Percentiles rank a stretch among this genome's conserved stretches.
Conservation (phyloP, 2,888 invertebrate species). For the Drosophila cracens region DNA sequence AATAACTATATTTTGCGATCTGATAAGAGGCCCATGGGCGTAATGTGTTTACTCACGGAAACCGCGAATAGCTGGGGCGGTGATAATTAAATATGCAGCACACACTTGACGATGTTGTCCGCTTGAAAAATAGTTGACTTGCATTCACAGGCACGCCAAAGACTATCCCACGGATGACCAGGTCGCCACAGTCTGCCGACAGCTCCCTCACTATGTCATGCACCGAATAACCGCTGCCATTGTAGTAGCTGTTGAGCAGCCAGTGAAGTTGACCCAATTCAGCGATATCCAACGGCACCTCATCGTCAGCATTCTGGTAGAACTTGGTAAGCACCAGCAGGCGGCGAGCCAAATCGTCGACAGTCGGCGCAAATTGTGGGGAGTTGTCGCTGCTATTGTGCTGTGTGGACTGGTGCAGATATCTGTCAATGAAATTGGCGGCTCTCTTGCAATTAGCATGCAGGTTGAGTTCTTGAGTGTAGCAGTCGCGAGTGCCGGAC, state of each 20-base stretch:
- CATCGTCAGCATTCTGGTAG: constrained; percentile 69
- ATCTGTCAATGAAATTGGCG: constrained; percentile 52
- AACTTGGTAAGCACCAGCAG: constrained; percentile 75
- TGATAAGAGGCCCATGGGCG: not conserved
- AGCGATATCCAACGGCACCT: constrained; percentile 40
- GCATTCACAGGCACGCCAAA: constrained; percentile 69
- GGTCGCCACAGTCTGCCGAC: constrained; percentile 77
- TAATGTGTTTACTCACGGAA: constrained; percentile 61
- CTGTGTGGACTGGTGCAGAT: constrained; percentile 59
- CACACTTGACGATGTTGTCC: constrained; percentile 77
- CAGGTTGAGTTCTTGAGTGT: constrained; percentile 14
- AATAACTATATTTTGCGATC: not conserved
- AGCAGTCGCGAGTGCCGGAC: not conserved
- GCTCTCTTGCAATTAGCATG: constrained; percentile 53
- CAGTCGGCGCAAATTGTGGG: constrained; percentile 43
- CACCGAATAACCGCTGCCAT: constrained; percentile 74
- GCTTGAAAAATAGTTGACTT: constrained; percentile 66
- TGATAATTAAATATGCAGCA: constrained; percentile 84
- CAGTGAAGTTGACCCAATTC: constrained; percentile 74
- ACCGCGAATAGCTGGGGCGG: constrained; percentile 60
- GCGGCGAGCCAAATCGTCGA: constrained; percentile 68
- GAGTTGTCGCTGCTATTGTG: constrained; percentile 24
- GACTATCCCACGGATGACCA: constrained; percentile 77
- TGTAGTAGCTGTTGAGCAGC: constrained; percentile 75
- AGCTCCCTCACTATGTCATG: constrained; percentile 73